Conservation (phyloP, 2,888 invertebrate species). For the Odontocerum albicorne region DNA sequence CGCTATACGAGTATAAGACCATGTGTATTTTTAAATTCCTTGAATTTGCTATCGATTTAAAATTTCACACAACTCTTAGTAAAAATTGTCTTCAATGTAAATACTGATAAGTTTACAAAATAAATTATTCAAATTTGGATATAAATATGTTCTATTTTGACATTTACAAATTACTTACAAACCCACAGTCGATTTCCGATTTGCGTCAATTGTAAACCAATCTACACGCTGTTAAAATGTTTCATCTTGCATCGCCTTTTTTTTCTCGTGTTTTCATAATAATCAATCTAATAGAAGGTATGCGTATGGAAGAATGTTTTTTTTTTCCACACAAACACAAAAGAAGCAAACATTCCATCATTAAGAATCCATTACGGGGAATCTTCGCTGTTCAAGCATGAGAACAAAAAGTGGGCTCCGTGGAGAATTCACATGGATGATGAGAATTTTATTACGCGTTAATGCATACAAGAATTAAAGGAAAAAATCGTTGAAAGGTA, state of each 20-base stretch:
- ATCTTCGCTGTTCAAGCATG: conserved; percentile 3
- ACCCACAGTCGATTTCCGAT: conserved; percentile 8
- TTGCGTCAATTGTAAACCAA: conserved; percentile 20
- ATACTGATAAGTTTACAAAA: too few relatives aligned
- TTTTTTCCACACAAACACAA: conserved; percentile 19
- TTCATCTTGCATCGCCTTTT: conserved; percentile 12
- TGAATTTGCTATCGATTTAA: too few relatives aligned
- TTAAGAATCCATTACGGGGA: conserved; percentile 35
- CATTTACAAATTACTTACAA: too few relatives aligned
- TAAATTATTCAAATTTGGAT: too few relatives aligned
- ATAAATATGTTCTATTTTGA: too few relatives aligned
- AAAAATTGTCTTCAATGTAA: too few relatives aligned
- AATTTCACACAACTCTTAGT: too few relatives aligned
- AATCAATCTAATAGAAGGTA: conserved; percentile 16
- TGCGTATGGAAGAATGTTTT: conserved; percentile 11
- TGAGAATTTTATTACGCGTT: conserved; percentile 30
- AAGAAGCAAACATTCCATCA: conserved; percentile 28
- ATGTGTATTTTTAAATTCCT: too few relatives aligned
- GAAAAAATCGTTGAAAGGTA: conserved; percentile 9
- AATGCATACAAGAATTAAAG: conserved; percentile 28
- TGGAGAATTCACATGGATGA: conserved; percentile 26
- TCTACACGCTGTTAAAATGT: too few relatives aligned
- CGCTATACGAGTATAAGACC: too few relatives aligned
- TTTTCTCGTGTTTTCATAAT: conserved; percentile 10
- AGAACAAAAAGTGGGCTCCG: conserved; percentile 14